Base-by-base conservation (phyloP, 2,113 vertebrate species). In the Pterophyllum scalare region DNA sequence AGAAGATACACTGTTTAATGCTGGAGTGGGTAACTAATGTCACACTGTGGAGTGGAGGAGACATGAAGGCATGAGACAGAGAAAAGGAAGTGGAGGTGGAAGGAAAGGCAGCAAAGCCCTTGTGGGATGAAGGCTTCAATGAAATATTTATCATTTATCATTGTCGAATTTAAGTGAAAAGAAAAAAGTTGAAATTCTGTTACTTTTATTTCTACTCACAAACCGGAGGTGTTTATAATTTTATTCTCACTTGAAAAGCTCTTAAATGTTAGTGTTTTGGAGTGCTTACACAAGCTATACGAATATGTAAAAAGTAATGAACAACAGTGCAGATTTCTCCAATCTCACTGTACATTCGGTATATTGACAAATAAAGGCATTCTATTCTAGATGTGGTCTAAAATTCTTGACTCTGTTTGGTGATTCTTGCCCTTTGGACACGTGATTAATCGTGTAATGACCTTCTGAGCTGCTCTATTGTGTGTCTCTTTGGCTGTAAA, bases 1-100 rank as follows among this genome's bases (percentile, higher is more conserved):
- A 80, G 77, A 83, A 79, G 86, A 89, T 89, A 77, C 83, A 91
- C 57, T 20, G 64, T 79, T 83, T 24, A 75, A 14, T 59, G 85
- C 33, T 24, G 43, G 28, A 80, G 64, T 81, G 87, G 22, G 83
- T 26, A 20, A 87, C 74, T 65, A 52, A 83, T 56, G 86, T 86
- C 82, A 80, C 85, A 85, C 35, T 40, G 64, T 70, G 82, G 28
- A 13, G 62, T 77, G 17, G 76, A 62, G 24, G 38, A 76, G 31
- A 75, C 26, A 74, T 19, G 43, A 64, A 57, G 49, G 70, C 28
- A 0, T 28, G 60, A 77, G 14, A 67, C 52, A 38, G 17, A 14
- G 54, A 80, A 26, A 60, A 76, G 26, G 60, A 65, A 9, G n/a
- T 40, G 20, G 10, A 67, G 6, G 9, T 79, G 79, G 12, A 81